These are phyloP conservation scores for Turdus rufiventris DNA, from an alignment of 2,113 vertebrate species.

Conservation along the genomic window DNA sequence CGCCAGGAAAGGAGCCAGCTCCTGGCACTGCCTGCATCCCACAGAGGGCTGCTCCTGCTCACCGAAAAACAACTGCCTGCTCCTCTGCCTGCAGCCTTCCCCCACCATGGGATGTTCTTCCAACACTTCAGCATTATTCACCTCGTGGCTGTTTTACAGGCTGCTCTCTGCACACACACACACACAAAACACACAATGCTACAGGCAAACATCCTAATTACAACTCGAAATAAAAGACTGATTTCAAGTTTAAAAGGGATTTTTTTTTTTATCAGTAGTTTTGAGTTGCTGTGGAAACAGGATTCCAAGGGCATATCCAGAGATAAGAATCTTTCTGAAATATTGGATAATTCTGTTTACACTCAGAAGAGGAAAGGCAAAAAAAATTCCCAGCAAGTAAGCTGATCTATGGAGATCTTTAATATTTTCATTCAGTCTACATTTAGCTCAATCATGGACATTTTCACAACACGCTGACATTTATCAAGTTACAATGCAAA, in stretches of 20 bases:
- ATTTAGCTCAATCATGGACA: neutral
- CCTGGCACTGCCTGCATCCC: neutral
- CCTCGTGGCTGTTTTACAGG: neutral
- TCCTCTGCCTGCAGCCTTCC: neutral
- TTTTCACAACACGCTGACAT: neutral
- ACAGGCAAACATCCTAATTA: neutral
- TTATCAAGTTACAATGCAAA: slow-evolving; percentile 19
- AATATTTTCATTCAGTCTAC: neutral
- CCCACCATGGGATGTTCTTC: neutral
- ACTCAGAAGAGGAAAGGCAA: neutral
- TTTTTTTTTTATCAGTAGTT: neutral
- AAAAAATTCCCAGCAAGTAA: slow-evolving; percentile 15
- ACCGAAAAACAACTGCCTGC: neutral
- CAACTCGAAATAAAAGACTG: neutral
- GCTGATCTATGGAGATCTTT: neutral
- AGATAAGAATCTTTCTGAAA: neutral
- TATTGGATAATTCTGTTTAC: neutral
- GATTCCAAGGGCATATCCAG: slow-evolving; percentile 26
- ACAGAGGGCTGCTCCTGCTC: neutral
- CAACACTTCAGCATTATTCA: neutral
- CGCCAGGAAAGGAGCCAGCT: neutral
- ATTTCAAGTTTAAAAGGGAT: slow-evolving; percentile 1
- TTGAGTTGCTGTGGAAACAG: slow-evolving; percentile 50
- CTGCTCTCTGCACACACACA: neutral
- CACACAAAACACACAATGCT: neutral